phyloP scores from a whole-genome alignment of 64 coral and sea anemone species.

The Hydrozoanthus tunicans region DNA sequence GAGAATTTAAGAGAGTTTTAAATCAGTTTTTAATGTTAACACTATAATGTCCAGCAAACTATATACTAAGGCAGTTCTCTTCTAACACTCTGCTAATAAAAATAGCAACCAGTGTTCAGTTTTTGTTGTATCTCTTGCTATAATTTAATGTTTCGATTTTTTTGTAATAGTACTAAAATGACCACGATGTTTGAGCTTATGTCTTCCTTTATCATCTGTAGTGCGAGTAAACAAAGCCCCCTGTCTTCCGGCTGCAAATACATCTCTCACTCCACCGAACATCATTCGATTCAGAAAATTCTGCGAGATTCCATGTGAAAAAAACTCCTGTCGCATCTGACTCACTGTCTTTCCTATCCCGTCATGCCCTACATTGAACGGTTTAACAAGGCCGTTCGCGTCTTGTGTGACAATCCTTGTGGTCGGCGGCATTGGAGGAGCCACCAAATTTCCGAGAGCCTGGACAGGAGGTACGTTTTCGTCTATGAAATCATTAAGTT shows the following conservation, averaged over 20 bases:
- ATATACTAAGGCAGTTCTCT: no score
- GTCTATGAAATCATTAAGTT: slow-evolving; percentile 35
- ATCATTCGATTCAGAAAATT: slow-evolving; percentile 38
- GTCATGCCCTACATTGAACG: slow-evolving; percentile 26
- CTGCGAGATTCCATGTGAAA: slow-evolving; percentile 41
- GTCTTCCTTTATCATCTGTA: not conserved
- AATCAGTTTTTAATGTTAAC: no score
- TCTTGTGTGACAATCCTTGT: slow-evolving; percentile 39
- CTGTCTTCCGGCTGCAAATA: not conserved
- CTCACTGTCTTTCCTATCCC: slow-evolving; percentile 24
- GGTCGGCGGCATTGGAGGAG: slow-evolving; percentile 33
- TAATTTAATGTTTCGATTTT: no score
- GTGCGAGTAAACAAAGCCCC: slow-evolving; percentile 4
- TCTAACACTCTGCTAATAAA: no score
- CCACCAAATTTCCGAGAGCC: slow-evolving; percentile 28
- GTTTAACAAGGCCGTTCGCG: slow-evolving; percentile 14
- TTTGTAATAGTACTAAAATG: no score
- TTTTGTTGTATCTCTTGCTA: no score
- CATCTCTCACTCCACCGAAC: slow-evolving; percentile 19
- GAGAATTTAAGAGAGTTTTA: no score
- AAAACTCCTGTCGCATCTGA: slow-evolving; percentile 28
- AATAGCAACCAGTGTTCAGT: no score
- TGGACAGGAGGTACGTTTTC: slow-evolving; percentile 9
- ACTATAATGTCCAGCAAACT: no score
- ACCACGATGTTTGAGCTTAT: not conserved